Conservation (phyloP, 2,797 vertebrate species). For the Malacoraja senta region DNA sequence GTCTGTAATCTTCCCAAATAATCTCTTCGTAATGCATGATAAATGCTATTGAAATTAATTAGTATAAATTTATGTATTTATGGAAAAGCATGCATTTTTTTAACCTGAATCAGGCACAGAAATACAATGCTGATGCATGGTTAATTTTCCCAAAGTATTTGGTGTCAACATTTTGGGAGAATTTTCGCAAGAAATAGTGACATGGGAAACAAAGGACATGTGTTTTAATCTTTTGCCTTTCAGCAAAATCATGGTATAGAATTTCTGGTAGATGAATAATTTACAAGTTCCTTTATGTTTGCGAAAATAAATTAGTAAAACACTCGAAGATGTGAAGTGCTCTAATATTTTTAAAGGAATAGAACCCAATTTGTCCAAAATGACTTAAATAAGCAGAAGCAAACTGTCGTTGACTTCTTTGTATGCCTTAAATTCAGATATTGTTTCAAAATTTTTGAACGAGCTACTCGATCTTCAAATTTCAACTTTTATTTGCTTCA, state of each 20-base stretch:
- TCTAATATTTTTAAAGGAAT: not conserved
- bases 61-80: not conserved
- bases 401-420: not conserved
- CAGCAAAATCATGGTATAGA: not conserved
- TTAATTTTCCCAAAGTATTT: not conserved
- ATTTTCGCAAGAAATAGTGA: not conserved
- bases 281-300: not conserved
- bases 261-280: not conserved
- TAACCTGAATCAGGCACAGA: not conserved
- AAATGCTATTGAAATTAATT: not conserved
- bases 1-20: not conserved
- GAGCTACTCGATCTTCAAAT: not conserved
- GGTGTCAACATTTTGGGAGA: not conserved
- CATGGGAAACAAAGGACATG: not conserved
- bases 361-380: not conserved
- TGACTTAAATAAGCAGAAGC: not conserved
- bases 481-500: constrained; percentile 1
- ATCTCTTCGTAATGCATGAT: not conserved
- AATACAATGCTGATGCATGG: not conserved
- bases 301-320: not conserved
- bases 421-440: constrained; percentile 3
- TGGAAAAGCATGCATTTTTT: not conserved
- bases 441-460: constrained; percentile 7
- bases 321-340: not conserved
- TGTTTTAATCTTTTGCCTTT: not conserved